Evolutionary conservation across 2,888 invertebrate genomes (phyloP).

Genomic region (Epistrophella euchroma): DNA sequence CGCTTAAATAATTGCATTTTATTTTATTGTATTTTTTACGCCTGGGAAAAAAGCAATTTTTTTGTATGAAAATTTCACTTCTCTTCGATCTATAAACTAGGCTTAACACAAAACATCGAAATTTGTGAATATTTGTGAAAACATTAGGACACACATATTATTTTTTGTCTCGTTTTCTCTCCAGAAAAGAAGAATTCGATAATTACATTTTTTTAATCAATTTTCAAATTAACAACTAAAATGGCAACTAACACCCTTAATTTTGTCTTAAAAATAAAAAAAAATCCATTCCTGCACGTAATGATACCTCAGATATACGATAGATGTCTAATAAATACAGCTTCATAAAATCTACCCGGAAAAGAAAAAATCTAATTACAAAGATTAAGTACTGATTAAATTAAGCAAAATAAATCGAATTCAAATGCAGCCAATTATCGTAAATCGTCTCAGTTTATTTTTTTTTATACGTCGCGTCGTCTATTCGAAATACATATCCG

Average conservation of each 20-base stretch:
- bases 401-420: constrained; percentile 41
- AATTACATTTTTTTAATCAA: neutral
- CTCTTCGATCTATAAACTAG: no score
- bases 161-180: no score
- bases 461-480: constrained; percentile 10
- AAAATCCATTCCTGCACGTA: neutral
- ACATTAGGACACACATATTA: no score
- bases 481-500: constrained; percentile 13
- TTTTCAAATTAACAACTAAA: neutral
- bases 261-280: neutral
- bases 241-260: neutral
- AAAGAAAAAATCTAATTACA: constrained; percentile 34
- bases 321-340: neutral
- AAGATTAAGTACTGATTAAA: constrained; percentile 38
- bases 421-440: constrained; percentile 51
- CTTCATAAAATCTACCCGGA: constrained; percentile 9
- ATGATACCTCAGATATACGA: neutral
- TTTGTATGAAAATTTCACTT: no score
- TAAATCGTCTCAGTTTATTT: constrained; percentile 20
- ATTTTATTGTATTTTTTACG: no score
- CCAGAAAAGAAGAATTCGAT: no score
- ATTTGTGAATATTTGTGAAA: no score
- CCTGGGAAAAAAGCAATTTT: no score
- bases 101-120: no score
- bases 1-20: no score